phyloP scores from a whole-genome alignment of 2,888 invertebrate species.

The Caenorhabditis angaria region DNA sequence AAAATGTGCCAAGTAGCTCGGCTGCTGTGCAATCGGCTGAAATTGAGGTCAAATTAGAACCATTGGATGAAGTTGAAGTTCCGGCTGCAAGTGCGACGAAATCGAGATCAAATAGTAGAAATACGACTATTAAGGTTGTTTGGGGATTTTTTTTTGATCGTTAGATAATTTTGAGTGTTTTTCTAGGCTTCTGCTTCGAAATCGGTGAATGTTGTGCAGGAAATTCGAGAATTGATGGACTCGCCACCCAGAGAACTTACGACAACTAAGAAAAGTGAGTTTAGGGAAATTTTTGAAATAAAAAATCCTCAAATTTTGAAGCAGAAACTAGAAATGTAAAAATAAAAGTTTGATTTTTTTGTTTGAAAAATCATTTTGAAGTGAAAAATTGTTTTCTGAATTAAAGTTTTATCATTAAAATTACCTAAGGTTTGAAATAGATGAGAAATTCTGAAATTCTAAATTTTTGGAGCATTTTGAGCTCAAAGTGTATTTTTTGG shows the following conservation, averaged over 20 bases:
- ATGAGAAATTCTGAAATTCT: too few relatives aligned
- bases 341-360: too few relatives aligned
- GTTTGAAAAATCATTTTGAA: too few relatives aligned
- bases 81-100: background rate
- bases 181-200: background rate
- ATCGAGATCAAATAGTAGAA: background rate
- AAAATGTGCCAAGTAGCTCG: background rate
- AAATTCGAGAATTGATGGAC: background rate
- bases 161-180: background rate
- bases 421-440: too few relatives aligned
- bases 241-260: background rate
- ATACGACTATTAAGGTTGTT: background rate
- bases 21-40: background rate
- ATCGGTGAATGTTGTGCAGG: background rate
- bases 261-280: background rate
- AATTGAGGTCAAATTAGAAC: background rate
- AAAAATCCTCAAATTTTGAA: too few relatives aligned
- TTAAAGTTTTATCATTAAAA: too few relatives aligned
- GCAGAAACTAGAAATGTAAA: too few relatives aligned
- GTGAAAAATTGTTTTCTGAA: too few relatives aligned
- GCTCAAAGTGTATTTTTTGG: too few relatives aligned
- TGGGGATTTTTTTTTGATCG: background rate
- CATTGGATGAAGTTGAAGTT: background rate
- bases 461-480: too few relatives aligned
- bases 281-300: too few relatives aligned